phyloP scores from a whole-genome alignment of 2,797 vertebrate genomes.

The Kryptolebias ocellatus region DNA sequence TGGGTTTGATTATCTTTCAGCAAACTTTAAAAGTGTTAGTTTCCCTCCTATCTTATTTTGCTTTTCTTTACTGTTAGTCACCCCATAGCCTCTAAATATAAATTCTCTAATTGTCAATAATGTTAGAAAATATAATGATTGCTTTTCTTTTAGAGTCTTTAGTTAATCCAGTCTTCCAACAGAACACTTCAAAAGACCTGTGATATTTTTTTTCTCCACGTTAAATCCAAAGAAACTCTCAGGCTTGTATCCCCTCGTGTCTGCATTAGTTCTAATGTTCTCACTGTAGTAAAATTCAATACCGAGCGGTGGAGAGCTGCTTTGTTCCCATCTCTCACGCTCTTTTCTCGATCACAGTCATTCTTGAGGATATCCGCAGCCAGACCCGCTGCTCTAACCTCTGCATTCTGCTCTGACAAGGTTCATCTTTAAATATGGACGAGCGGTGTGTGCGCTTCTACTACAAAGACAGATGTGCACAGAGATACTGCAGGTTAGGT shows the following conservation, averaged over 20 bases:
- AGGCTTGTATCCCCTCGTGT: constrained; percentile 25
- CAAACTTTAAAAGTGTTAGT: constrained; percentile 10
- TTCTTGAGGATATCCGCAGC: constrained; percentile 49
- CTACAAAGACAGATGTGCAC: constrained; percentile 9
- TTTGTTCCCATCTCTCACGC: constrained; percentile 58
- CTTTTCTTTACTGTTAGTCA: not conserved
- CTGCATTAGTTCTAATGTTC: constrained; percentile 49
- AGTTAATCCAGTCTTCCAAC: constrained; percentile 18
- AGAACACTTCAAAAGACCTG: constrained; percentile 1
- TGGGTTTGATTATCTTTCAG: constrained; percentile 25
- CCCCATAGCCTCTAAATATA: constrained; percentile 10
- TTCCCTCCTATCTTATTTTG: not conserved
- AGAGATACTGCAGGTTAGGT: not conserved
- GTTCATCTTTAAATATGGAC: constrained; percentile 7
- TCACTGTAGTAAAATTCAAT: constrained; percentile 59
- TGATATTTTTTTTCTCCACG: constrained; percentile 12
- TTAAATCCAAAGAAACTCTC: constrained; percentile 20
- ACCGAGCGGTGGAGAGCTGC: constrained; percentile 71
- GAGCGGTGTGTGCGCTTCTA: constrained; percentile 1
- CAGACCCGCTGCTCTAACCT: constrained; percentile 54
- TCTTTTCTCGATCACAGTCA: constrained; percentile 57
- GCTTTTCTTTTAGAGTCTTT: constrained; percentile 8
- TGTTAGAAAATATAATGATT: constrained; percentile 7
- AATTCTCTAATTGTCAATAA: constrained; percentile 1
- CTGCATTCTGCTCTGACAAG: constrained; percentile 36